Percentiles rank a stretch among this genome's conserved stretches.
Conservation (phyloP, 1,140 invertebrate species). For the Drosophila leontia region DNA sequence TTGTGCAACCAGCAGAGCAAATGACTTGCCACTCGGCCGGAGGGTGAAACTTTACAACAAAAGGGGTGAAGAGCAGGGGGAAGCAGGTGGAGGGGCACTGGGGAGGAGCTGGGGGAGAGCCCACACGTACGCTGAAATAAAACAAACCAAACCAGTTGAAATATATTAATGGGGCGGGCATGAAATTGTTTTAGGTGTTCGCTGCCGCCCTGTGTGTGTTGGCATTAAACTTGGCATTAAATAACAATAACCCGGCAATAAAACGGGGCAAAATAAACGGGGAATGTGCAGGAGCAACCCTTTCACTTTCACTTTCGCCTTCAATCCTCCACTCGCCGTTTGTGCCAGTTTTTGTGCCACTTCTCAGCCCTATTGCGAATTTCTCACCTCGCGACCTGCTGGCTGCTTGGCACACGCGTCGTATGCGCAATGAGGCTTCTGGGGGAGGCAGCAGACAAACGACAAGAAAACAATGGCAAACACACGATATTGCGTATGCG, state of each 20-base stretch:
- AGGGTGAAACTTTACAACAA: conserved; percentile 49
- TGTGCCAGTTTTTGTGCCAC: conserved; percentile 40
- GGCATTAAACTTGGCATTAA: conserved; percentile 78
- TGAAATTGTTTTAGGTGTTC: conserved; percentile 76
- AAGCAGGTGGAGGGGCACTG: not conserved
- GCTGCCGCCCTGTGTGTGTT: conserved; percentile 55
- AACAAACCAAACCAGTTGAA: conserved; percentile 72
- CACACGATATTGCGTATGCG: conserved; percentile 63
- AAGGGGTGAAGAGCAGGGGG: not conserved
- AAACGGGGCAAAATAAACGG: conserved; percentile 30
- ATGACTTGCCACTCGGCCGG: conserved; percentile 45
- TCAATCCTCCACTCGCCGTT: conserved; percentile 10
- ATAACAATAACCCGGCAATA: conserved; percentile 81
- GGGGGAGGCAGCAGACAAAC: conserved; percentile 20
- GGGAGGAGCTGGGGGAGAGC: conserved; percentile 13
- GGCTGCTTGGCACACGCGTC: conserved; percentile 49
- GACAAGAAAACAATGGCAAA: conserved; percentile 46
- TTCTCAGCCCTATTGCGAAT: conserved; percentile 53
- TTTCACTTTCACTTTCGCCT: conserved; percentile 58
- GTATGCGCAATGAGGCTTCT: conserved; percentile 52
- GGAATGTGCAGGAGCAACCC: conserved; percentile 45
- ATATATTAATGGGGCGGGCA: conserved; percentile 74
- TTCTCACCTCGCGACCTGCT: conserved; percentile 49
- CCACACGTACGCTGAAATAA: conserved; percentile 50
- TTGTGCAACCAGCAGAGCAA: conserved; percentile 61